Percentiles rank a stretch among this genome's conserved stretches.
These are phyloP conservation scores for Cygnus buccinator DNA, from an alignment of 2,113 vertebrate genomes.

Conservation along the genomic window DNA sequence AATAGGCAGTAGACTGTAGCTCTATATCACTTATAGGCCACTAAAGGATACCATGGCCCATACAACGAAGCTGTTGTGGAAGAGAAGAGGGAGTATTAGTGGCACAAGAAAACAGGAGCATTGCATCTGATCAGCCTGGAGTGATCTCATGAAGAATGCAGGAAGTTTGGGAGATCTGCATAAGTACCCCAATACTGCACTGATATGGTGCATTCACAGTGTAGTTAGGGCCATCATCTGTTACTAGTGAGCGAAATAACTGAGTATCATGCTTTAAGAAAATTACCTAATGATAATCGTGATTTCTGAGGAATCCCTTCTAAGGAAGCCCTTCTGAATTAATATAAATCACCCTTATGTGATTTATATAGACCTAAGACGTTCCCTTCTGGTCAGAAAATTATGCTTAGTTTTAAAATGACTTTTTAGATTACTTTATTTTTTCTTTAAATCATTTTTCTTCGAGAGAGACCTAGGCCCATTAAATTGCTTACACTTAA, in stretches of 20 bases:
- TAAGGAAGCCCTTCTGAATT: background rate
- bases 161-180: background rate
- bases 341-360: background rate
- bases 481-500: background rate
- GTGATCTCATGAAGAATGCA: background rate
- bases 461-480: accelerated
- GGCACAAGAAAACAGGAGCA: background rate
- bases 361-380: background rate
- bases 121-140: background rate
- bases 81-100: background rate
- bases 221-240: background rate
- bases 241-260: background rate
- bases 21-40: background rate
- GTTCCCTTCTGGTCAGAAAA: background rate
- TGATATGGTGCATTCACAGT: background rate
- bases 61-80: background rate
- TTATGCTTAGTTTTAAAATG: background rate
- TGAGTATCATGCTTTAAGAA: background rate
- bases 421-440: background rate
- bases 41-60: background rate
- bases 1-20: background rate
- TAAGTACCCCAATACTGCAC: background rate
- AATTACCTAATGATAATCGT: background rate
- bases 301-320: background rate
- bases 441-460: background rate